A percentile compares a stretch with the other conserved stretches of the same genome.
These are phyloP conservation scores for Dendrolimus kikuchii DNA, from an alignment of 1,140 invertebrate species.

Conservation along the genomic window DNA sequence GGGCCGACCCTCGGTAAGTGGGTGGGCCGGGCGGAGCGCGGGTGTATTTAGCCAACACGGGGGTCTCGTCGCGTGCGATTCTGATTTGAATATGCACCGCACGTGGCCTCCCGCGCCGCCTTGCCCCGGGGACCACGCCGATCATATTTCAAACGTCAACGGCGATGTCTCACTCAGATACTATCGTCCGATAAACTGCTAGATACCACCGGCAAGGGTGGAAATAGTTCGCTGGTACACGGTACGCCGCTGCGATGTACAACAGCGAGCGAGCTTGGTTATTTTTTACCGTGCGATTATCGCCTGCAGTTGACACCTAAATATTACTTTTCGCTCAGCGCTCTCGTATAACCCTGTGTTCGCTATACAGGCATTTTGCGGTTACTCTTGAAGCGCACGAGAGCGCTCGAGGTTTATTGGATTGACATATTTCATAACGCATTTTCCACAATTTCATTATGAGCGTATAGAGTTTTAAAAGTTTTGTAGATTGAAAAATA, in stretches of 20 bases:
- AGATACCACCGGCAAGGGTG: slow-evolving; percentile 64
- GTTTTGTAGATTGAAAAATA: slow-evolving; percentile 1
- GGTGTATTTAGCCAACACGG: slow-evolving; percentile 71
- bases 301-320: slow-evolving; percentile 68
- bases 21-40: slow-evolving; percentile 62
- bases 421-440: slow-evolving; percentile 32
- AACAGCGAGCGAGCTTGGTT: slow-evolving; percentile 37
- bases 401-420: slow-evolving; percentile 57
- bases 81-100: slow-evolving; percentile 68
- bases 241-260: slow-evolving; percentile 2
- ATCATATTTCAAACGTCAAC: slow-evolving; percentile 72
- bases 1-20: slow-evolving; percentile 67
- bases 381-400: slow-evolving; percentile 28
- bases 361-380: slow-evolving; percentile 55
- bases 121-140: slow-evolving; percentile 50
- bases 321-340: slow-evolving; percentile 62
- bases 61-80: slow-evolving; percentile 63
- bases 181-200: slow-evolving; percentile 64
- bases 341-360: slow-evolving; percentile 25
- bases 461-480: not conserved
- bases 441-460: slow-evolving; percentile 11
- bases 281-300: slow-evolving; percentile 69
- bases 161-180: slow-evolving; percentile 71
- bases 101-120: slow-evolving; percentile 50
- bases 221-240: slow-evolving; percentile 41